These are phyloP conservation scores for Metaphire vulgaris DNA, from an alignment of 1,140 invertebrate genomes.

Conservation along the genomic window DNA sequence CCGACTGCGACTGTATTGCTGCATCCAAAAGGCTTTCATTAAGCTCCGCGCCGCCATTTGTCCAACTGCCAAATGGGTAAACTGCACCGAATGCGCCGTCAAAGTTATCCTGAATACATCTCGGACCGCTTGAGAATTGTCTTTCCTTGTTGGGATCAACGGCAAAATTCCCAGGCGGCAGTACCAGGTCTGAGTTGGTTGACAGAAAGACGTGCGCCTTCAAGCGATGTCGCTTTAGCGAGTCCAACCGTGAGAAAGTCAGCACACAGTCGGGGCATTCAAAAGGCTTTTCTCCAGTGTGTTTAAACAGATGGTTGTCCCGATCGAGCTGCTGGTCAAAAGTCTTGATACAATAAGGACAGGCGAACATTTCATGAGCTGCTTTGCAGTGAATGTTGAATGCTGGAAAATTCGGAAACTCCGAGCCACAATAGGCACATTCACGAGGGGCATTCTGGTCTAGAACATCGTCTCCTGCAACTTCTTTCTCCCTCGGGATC, in stretches of 20 bases:
- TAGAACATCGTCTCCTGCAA: background rate
- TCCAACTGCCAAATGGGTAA: background rate
- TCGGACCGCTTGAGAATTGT: background rate
- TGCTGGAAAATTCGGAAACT: conserved; percentile 13
- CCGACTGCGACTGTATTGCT: conserved; percentile 1
- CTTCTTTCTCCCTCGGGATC: background rate
- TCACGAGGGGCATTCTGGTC: conserved; percentile 4
- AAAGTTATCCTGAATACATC: background rate
- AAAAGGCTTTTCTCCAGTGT: background rate
- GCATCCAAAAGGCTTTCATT: background rate
- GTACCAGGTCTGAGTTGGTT: background rate
- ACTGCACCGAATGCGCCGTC: no score
- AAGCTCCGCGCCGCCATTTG: background rate
- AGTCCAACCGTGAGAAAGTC: conserved; percentile 12
- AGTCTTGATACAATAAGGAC: conserved; percentile 7
- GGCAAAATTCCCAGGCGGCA: background rate
- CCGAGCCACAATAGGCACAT: background rate
- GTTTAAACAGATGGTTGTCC: background rate
- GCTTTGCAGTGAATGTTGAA: conserved; percentile 6
- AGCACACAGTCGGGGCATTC: conserved; percentile 15
- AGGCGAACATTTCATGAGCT: background rate
- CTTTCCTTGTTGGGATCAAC: background rate
- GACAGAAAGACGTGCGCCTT: background rate
- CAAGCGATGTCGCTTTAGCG: background rate
- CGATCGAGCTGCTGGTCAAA: background rate